These are phyloP conservation scores for Brachynemurus nebulosus DNA, from an alignment of 2,888 invertebrate species.

Conservation along the genomic window DNA sequence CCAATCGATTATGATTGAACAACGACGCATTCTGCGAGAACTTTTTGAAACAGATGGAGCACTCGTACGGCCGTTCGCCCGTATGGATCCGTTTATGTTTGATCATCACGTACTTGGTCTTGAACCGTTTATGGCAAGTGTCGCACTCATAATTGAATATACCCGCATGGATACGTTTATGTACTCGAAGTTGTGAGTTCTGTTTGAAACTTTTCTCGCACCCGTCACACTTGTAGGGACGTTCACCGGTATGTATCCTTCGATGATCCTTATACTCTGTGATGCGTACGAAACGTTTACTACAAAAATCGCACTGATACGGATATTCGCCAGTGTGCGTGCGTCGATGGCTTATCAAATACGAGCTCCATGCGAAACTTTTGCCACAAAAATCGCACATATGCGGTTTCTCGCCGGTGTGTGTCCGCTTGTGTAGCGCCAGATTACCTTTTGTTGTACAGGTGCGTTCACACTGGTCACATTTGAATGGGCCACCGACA, in stretches of 20 bases:
- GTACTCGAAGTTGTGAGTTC: conserved; percentile 4
- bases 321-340: conserved; percentile 35
- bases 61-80: conserved; percentile 3
- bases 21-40: conserved; percentile 5
- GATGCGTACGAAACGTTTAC: conserved; percentile 20
- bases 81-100: conserved; percentile 7
- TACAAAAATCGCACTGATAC: conserved; percentile 32
- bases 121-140: conserved; percentile 5
- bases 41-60: conserved; percentile 4
- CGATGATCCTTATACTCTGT: conserved; percentile 3
- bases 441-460: conserved; percentile 6
- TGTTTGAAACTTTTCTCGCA: conserved; percentile 6
- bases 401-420: conserved; percentile 8
- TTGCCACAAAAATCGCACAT: conserved; percentile 6
- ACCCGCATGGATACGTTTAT: conserved; percentile 4
- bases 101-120: conserved; percentile 4
- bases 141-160: conserved; percentile 3
- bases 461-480: conserved; percentile 1
- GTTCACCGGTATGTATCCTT: conserved; percentile 1
- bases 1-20: conserved; percentile 1
- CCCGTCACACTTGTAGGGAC: conserved; percentile 1
- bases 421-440: conserved; percentile 5
- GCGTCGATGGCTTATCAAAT: conserved; percentile 5
- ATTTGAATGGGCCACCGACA: neutral
- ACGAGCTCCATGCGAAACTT: conserved; percentile 8